phyloP scores from a whole-genome alignment of 2,888 invertebrate species.

The Drosophila seclusa region DNA sequence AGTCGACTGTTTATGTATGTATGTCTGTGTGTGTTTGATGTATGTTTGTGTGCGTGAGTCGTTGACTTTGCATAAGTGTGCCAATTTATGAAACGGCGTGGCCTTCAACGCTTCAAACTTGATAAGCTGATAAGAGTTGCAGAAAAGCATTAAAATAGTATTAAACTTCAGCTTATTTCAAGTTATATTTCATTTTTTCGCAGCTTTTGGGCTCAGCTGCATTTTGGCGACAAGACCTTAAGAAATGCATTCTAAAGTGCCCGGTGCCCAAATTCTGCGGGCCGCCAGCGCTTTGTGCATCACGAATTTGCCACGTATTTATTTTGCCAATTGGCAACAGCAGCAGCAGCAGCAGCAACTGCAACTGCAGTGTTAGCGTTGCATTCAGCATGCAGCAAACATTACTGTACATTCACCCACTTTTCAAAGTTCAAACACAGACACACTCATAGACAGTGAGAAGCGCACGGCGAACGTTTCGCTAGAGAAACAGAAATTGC shows the following conservation, averaged over 20 bases:
- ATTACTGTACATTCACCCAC: constrained; percentile 85
- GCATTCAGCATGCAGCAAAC: constrained; percentile 80
- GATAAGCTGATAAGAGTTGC: constrained; percentile 30
- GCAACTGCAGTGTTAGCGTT: constrained; percentile 36
- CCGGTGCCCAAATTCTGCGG: constrained; percentile 47
- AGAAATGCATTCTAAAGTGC: constrained; percentile 44
- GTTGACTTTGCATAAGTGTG: constrained; percentile 79
- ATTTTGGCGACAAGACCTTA: constrained; percentile 28
- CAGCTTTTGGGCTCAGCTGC: background rate
- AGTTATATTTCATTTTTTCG: background rate
- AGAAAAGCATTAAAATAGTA: background rate
- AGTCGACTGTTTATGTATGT: constrained; percentile 39
- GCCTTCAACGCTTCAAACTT: constrained; percentile 70
- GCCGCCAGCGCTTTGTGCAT: constrained; percentile 66
- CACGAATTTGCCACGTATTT: constrained; percentile 72
- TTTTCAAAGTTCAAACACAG: constrained; percentile 81
- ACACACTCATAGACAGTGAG: constrained; percentile 43
- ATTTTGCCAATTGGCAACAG: constrained; percentile 17
- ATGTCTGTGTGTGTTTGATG: constrained; percentile 2
- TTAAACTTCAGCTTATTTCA: background rate
- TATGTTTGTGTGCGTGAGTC: constrained; percentile 54
- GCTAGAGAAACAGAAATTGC: constrained; percentile 76
- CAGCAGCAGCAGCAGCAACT: constrained; percentile 9
- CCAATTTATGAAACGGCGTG: constrained; percentile 70
- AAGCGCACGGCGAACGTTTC: constrained; percentile 50